A percentile compares a stretch with the other conserved stretches of the same genome.
Conservation (phyloP, 2,888 invertebrate genomes). For the Lordiphosa andalusiaca region DNA sequence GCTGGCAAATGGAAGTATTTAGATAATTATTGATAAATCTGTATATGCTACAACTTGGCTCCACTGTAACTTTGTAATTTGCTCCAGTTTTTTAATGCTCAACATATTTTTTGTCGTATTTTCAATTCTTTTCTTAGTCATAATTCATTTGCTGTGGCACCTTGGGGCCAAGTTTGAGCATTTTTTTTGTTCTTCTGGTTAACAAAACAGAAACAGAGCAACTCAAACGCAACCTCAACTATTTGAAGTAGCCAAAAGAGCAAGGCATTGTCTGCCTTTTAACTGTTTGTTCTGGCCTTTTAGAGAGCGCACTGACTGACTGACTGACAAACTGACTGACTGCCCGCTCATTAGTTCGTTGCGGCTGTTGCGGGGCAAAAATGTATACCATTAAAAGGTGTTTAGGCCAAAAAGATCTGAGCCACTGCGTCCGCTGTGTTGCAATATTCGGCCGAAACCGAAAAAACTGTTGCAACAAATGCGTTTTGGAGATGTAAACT, state of each 20-base stretch:
- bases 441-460: constrained; percentile 26
- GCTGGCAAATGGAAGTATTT: no score
- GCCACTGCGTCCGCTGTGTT: constrained; percentile 38
- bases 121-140: constrained; percentile 20
- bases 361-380: constrained; percentile 33
- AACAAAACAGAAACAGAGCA: constrained; percentile 28
- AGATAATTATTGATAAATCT: no score
- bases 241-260: constrained; percentile 51
- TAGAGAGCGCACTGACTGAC: constrained; percentile 31
- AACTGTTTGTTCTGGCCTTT: constrained; percentile 60
- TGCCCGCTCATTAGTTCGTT: constrained; percentile 65
- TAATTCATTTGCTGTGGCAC: constrained; percentile 38
- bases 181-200: background rate
- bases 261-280: constrained; percentile 19
- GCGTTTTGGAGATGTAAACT: constrained; percentile 61
- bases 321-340: constrained; percentile 25
- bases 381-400: constrained; percentile 63
- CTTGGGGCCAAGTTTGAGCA: constrained; percentile 19
- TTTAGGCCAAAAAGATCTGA: constrained; percentile 55
- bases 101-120: constrained; percentile 9
- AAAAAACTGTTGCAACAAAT: constrained; percentile 58
- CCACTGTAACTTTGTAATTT: constrained; percentile 10
- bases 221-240: constrained; percentile 52
- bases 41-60: background rate
- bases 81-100: constrained; percentile 26